Percentiles rank a stretch among this genome's conserved stretches.
Conservation (phyloP, 2,888 invertebrate genomes). For the Microchrysa polita region DNA sequence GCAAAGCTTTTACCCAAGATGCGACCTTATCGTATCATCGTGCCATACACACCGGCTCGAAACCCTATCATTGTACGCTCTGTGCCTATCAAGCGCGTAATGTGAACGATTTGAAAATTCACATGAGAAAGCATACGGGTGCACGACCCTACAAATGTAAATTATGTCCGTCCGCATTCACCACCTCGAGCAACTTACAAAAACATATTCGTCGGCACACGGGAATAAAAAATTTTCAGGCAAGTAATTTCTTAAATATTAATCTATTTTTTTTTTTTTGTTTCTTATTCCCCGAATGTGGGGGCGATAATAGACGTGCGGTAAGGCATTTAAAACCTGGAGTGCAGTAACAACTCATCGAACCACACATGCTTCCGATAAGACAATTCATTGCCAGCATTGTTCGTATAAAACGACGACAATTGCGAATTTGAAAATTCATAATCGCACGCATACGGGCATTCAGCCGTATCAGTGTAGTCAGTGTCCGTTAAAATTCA, state of each 20-base stretch:
- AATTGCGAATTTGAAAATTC: constrained; percentile 51
- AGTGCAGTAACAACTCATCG: constrained; percentile 51
- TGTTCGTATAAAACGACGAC: constrained; percentile 50
- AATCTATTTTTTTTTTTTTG: constrained; percentile 36
- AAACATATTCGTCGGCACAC: constrained; percentile 51
- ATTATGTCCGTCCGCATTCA: constrained; percentile 47
- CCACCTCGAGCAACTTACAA: constrained; percentile 50
- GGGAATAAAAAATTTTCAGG: constrained; percentile 50
- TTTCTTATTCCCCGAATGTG: constrained; percentile 13
- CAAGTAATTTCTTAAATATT: constrained; percentile 42
- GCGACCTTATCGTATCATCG: constrained; percentile 49
- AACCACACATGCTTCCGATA: constrained; percentile 49
- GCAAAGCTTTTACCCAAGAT: constrained; percentile 50
- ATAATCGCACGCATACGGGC: constrained; percentile 50
- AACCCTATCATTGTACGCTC: constrained; percentile 47
- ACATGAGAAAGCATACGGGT: constrained; percentile 49
- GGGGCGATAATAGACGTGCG: constrained; percentile 46
- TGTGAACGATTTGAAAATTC: constrained; percentile 49
- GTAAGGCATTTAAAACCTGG: constrained; percentile 51
- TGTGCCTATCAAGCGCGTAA: constrained; percentile 49
- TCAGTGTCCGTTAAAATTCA: constrained; percentile 50
- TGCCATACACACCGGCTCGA: constrained; percentile 48
- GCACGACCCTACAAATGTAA: constrained; percentile 48
- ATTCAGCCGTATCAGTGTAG: constrained; percentile 50
- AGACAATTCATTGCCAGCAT: constrained; percentile 49